Evolutionary conservation across 2,797 vertebrate genomes (phyloP), one percentile per base, ranked within the genome.

Genomic region (Oryzias sinensis): DNA sequence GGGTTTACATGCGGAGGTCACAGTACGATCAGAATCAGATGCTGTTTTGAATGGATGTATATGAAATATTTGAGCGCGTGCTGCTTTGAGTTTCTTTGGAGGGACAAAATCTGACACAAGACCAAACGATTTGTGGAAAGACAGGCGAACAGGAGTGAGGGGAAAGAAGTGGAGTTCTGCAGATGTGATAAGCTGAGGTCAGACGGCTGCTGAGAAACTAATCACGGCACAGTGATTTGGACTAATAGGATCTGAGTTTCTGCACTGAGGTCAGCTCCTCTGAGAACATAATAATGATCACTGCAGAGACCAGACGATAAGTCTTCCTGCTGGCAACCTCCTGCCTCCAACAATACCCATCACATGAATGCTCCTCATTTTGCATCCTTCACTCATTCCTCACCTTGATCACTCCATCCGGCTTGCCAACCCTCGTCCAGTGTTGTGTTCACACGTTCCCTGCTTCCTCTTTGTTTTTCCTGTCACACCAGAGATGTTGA

Each of bases 401-500:
- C 72, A 65, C 62, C 76, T 64, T 74, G 53, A 72, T 74, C 61
- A 43, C 43, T 69, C 44, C 20, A 42, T 56, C 70, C 48, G 40
- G 66, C 58, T 59, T 59, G 55, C 37, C 22, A 25, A 49, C 24
- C 49, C 49, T 48, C 0, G 2, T 53, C n/a, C 48, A 47, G 17
- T 20, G 16, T 56, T 24, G 20, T 14, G 44, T 14, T 62, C 51
- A 41, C 49, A 11, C 44, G 9, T 63, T 60, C 69, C 55, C 8
- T 41, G 65, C 49, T 16, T 52, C 40, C 24, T 76, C 62, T 74
- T 72, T 75, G 69, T 77, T 68, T 72, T 71, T 56, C 77, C 67
- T 83, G 78, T 84, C 76, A 82, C 77, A 51, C 73, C 77, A 75
- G 63, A 58, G 61, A 73, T 82, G 80, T 59, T 91, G 83, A 90